Base-by-base conservation (phyloP, 2,888 invertebrate genomes). In the Ochropacha duplaris region DNA sequence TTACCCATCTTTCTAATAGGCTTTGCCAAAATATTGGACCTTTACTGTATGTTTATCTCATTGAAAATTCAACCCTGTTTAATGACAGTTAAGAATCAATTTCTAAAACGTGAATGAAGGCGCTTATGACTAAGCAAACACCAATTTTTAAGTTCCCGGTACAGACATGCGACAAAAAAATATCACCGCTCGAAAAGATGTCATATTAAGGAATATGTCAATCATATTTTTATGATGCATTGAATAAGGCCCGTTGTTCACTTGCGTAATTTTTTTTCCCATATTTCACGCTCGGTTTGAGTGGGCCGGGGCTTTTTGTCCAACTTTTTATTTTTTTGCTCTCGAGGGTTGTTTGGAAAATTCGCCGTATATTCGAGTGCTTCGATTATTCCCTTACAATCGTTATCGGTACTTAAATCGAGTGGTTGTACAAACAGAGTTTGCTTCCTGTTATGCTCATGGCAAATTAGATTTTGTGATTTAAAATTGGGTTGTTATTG, bases 181-280 rank as follows among this genome's bases (percentile, higher is more conserved):
- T 90, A 92, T 91, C 92, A 91, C 90, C 88, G 91, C 84, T 78
- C 84, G 78, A 86, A 87, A 86, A 89, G 86, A 92, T 92, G 92
- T 92, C 92, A 92, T 92, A 92, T 92, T 92, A 92, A 90, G 86
- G 86, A 92, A 92, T 86, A 90, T 90, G 92, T 92, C 92, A 91
- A 92, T 92, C 92, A 92, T 92, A 92, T 90, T 92, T 92, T 90
- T 92, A 91, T 92, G 90, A 90, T 81, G 87, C 79, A 86, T 87
- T 90, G 79, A 88, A 86, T 86, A 81, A 65, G 79, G 74, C 52
- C 79, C 69, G 84, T 86, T 90, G 90, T 89, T 90, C 89, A 88
- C 88, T 92, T 90, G 90, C 88, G 90, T 79, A 88, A 81, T 83
- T 77, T 87, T 88, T n/a, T 87, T 84, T 76, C 79, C 72, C 83